Percentiles rank a stretch among this genome's conserved stretches.
These are phyloP conservation scores for Gnatocerus cornutus DNA, from an alignment of 2,888 invertebrate genomes.

Conservation along the genomic window DNA sequence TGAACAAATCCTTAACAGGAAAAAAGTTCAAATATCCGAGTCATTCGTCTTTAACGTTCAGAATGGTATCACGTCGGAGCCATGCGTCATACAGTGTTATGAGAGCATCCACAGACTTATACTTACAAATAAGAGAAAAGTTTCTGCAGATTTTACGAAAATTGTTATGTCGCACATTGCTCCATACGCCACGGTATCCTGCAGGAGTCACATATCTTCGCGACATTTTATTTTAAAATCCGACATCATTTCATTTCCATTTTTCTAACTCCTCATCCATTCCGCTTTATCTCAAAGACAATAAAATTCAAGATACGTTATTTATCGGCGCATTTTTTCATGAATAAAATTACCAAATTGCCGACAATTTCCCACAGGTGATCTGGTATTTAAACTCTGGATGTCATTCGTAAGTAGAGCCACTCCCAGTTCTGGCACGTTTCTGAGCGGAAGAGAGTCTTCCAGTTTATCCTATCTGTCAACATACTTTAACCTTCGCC, in stretches of 20 bases:
- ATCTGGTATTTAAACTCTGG: slow-evolving; percentile 34
- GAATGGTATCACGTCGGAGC: slow-evolving; percentile 66
- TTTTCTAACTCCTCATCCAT: slow-evolving; percentile 21
- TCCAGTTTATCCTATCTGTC: slow-evolving; percentile 66
- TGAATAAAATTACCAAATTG: slow-evolving; percentile 21
- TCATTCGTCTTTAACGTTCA: slow-evolving; percentile 63
- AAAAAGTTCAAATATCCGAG: slow-evolving; percentile 59
- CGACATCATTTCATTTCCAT: slow-evolving; percentile 34
- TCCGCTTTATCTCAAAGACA: slow-evolving; percentile 13
- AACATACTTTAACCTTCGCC: slow-evolving; percentile 64
- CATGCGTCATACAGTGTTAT: slow-evolving; percentile 63
- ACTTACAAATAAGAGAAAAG: slow-evolving; percentile 63
- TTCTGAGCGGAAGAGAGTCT: slow-evolving; percentile 63
- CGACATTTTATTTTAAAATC: slow-evolving; percentile 26
- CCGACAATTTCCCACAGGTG: neutral
- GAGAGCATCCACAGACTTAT: slow-evolving; percentile 60
- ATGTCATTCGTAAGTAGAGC: slow-evolving; percentile 57
- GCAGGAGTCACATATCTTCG: slow-evolving; percentile 33
- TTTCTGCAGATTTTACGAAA: slow-evolving; percentile 62
- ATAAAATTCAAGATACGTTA: slow-evolving; percentile 25
- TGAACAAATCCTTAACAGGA: slow-evolving; percentile 57
- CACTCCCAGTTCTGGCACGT: slow-evolving; percentile 64
- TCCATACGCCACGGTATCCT: slow-evolving; percentile 51
- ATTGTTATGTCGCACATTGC: slow-evolving; percentile 63
- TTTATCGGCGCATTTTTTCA: slow-evolving; percentile 9